Evolutionary conservation across 2,888 invertebrate species (phyloP).

Genomic region (Drosophila meridiana): DNA sequence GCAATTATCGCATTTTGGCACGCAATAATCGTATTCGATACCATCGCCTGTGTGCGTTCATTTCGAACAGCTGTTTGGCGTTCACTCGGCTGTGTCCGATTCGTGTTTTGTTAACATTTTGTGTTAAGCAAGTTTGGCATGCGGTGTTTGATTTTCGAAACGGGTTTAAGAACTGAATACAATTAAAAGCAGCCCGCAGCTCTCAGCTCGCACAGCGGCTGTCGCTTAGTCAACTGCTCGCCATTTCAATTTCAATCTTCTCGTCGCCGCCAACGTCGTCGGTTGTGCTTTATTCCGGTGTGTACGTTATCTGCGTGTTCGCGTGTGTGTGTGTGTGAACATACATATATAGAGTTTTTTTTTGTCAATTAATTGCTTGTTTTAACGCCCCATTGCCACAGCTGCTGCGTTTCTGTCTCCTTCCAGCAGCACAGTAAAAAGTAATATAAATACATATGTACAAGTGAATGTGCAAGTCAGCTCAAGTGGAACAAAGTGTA

Average conservation of each 20-base stretch:
- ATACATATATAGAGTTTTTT: neutral
- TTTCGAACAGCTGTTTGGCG: slow-evolving; percentile 45
- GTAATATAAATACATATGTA: slow-evolving; percentile 31
- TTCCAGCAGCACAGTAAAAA: slow-evolving; percentile 38
- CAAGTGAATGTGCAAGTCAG: slow-evolving; percentile 57
- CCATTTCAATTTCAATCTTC: slow-evolving; percentile 56
- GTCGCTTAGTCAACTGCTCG: slow-evolving; percentile 40
- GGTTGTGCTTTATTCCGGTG: slow-evolving; percentile 43
- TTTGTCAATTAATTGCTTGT: slow-evolving; percentile 34
- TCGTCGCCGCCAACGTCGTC: slow-evolving; percentile 47
- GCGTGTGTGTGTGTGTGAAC: slow-evolving; percentile 14
- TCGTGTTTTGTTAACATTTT: slow-evolving; percentile 25
- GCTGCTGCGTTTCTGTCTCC: slow-evolving; percentile 14
- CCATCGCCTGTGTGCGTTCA: slow-evolving; percentile 8
- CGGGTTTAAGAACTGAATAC: slow-evolving; percentile 60
- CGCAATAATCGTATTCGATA: slow-evolving; percentile 12
- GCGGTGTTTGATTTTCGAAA: slow-evolving; percentile 52
- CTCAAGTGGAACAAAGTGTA: slow-evolving; percentile 10
- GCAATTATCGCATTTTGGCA: slow-evolving; percentile 22
- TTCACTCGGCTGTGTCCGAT: slow-evolving; percentile 7
- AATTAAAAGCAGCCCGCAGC: slow-evolving; percentile 41
- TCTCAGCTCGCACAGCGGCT: slow-evolving; percentile 32
- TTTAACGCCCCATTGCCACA: slow-evolving; percentile 25
- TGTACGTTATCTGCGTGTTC: slow-evolving; percentile 1
- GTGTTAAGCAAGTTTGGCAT: slow-evolving; percentile 29